Conservation (phyloP, 2,888 invertebrate genomes). For the Drosophila paucipuncta region DNA sequence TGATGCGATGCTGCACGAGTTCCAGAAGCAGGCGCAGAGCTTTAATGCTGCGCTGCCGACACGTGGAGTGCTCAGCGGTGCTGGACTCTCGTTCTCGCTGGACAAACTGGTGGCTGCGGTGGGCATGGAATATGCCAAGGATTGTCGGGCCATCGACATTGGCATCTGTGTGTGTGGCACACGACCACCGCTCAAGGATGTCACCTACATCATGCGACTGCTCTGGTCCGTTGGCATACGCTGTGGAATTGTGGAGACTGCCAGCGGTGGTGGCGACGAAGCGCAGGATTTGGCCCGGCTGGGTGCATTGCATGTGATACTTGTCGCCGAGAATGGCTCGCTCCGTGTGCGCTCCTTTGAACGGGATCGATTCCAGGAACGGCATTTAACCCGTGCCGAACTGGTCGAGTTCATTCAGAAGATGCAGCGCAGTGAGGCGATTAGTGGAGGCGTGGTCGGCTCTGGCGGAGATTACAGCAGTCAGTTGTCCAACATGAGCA, state of each 20-base stretch:
- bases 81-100: conserved; percentile 94
- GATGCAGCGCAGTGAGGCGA: conserved; percentile 86
- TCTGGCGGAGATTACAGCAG: conserved; percentile 74
- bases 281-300: conserved; percentile 88
- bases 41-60: conserved; percentile 80
- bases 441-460: conserved; percentile 26
- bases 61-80: conserved; percentile 86
- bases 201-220: conserved; percentile 87
- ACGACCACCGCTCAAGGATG: conserved; percentile 87
- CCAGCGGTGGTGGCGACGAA: conserved; percentile 87
- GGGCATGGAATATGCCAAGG: conserved; percentile 86
- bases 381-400: conserved; percentile 88
- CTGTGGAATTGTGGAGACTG: conserved; percentile 88
- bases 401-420: conserved; percentile 90
- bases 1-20: conserved; percentile 91
- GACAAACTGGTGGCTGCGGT: conserved; percentile 90
- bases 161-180: conserved; percentile 89
- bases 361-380: conserved; percentile 89
- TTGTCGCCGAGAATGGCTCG: conserved; percentile 85
- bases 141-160: conserved; percentile 87
- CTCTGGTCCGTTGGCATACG: conserved; percentile 91
- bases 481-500: conserved; percentile 57
- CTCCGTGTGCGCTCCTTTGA: conserved; percentile 87
- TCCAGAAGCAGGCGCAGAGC: conserved; percentile 86
- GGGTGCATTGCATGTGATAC: conserved; percentile 88